These are phyloP conservation scores for Gymnopithys bicolor DNA, from an alignment of 2,797 vertebrate genomes.

Conservation along the genomic window DNA sequence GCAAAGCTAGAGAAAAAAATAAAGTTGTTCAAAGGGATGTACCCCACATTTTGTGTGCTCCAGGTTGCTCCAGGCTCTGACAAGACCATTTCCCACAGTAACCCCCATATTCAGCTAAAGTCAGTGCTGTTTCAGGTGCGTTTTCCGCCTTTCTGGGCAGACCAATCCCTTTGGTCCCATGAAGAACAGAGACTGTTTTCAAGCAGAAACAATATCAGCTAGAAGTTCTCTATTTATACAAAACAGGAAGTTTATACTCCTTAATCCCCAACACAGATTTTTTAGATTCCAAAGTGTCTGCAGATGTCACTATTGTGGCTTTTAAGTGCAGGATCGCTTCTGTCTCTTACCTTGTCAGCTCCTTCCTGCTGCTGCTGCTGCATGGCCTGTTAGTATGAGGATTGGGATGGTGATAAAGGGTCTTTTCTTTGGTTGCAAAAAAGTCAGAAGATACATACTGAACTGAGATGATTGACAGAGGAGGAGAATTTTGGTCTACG, in stretches of 20 bases:
- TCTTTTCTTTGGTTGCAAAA: background rate
- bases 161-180: background rate
- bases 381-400: background rate
- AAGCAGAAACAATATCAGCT: background rate
- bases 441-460: background rate
- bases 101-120: background rate
- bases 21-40: background rate
- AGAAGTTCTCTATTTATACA: background rate
- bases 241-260: background rate
- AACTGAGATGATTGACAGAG: background rate
- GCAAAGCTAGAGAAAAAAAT: background rate
- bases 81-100: background rate
- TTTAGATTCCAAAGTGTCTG: background rate
- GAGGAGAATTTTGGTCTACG: background rate
- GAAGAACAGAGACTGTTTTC: background rate
- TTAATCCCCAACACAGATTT: background rate
- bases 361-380: background rate
- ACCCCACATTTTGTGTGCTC: fast-evolving
- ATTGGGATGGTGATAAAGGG: background rate
- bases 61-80: background rate
- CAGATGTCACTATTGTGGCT: background rate
- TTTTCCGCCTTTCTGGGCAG: background rate
- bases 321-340: background rate
- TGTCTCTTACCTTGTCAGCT: background rate
- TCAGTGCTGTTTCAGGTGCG: background rate